Conservation (phyloP, 2,113 vertebrate genomes). For the Sebastes schlegelii region DNA sequence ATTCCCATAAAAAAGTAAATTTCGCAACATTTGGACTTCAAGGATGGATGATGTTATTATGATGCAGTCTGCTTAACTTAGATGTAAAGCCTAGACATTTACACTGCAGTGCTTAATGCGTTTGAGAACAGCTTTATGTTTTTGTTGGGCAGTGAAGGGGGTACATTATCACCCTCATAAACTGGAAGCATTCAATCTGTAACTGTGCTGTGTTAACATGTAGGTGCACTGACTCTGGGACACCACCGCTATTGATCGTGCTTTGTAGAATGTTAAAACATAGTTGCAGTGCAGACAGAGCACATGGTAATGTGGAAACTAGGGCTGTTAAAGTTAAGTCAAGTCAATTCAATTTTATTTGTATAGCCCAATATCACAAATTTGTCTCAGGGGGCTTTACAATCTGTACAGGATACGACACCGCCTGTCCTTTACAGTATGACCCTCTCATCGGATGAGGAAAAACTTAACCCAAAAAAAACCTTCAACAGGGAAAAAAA, state of each 20-base stretch:
- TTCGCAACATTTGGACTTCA: conserved; percentile 38
- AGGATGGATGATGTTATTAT: conserved; percentile 33
- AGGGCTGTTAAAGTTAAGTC: too few species aligned
- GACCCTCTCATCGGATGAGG: too few species aligned
- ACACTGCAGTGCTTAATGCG: neutral
- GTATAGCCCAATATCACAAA: too few species aligned
- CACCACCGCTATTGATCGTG: neutral
- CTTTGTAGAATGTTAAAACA: neutral
- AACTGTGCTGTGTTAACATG: neutral
- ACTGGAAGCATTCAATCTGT: neutral
- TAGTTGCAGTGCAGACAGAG: too few species aligned
- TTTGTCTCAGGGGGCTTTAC: too few species aligned
- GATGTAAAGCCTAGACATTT: conserved; percentile 9
- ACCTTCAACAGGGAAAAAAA: too few species aligned
- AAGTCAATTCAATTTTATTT: too few species aligned
- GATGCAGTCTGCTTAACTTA: conserved; percentile 25
- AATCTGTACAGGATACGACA: too few species aligned
- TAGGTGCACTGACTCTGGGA: neutral
- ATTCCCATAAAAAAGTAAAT: conserved; percentile 30
- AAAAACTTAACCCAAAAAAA: too few species aligned
- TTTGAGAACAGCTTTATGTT: conserved; percentile 1
- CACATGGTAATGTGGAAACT: neutral
- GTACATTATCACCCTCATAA: too few species aligned
- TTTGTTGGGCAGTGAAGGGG: neutral
- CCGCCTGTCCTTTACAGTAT: too few species aligned